Evolutionary conservation across 2,888 invertebrate genomes (phyloP), one percentile per base, ranked within the genome.

Genomic region (Andrena chrysosceles): DNA sequence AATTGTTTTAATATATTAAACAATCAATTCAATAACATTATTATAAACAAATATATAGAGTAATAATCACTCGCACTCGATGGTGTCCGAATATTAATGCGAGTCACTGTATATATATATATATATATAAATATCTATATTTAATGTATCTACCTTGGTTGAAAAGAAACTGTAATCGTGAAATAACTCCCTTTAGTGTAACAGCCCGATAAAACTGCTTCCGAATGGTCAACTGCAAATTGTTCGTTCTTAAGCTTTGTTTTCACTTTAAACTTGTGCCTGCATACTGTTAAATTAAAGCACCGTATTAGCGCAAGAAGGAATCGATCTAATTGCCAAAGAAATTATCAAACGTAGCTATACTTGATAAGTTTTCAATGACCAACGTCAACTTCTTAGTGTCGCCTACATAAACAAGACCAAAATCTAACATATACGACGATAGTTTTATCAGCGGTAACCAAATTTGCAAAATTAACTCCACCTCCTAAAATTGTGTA

Each of bases 361-460:
- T 86, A 91, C 90, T 68, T 78, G 86, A 88, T 48, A 85, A 68
- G 77, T 93, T 92, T 84, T 85, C 83, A 67, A 93, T 64, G 10
- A 83, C 66, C 52, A 92, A 63, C 62, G 77, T 56, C 33, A 87
- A 67, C 59, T 82, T 88, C 74, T 90, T 90, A 4, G 85, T 81
- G 56, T 90, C 85, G 2, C 90, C 90, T 26, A 91, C 54, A 23
- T 85, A 83, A 29, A 91, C 87, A 13, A 77, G 31, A 10, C 88
- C 90, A 85, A 92, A 93, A 66, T 91, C 74, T 48, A 93, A 72
- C n/a, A 52, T 76, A 23, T 84, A 75, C 0, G 84, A 76, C 20
- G 90, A 89, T 56, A 91, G 52, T 56, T 85, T 83, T 10, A 93
- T 68, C 13, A 84, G 48, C 4, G 92, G 90, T 60, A 90, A 86